Evolutionary conservation across 2,113 vertebrate species (phyloP).

Genomic region (Onychostruthus taczanowskii): DNA sequence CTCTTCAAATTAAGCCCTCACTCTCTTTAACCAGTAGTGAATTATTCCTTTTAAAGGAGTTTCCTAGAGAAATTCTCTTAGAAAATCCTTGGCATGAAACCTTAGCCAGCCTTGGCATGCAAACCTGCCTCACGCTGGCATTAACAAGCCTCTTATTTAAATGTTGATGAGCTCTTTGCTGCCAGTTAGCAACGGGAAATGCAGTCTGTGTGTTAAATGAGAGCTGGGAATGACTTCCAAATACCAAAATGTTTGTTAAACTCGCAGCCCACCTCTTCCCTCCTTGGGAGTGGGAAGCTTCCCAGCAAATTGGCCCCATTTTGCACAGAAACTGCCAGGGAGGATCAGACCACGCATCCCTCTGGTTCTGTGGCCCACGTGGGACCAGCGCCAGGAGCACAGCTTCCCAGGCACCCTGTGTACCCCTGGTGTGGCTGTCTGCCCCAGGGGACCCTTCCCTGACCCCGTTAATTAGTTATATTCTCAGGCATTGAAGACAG

Average conservation of each 20-base stretch:
- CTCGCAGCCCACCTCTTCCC: constrained; percentile 58
- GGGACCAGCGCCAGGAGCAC: not conserved
- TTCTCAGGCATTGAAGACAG: not conserved
- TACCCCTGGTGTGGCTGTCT: not conserved
- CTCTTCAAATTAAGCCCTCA: constrained; percentile 36
- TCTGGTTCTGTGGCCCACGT: not conserved
- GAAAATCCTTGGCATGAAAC: constrained; percentile 80
- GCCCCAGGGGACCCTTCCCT: not conserved
- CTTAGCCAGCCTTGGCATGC: constrained; percentile 78
- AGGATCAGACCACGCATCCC: constrained; percentile 25
- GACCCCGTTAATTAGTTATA: not conserved
- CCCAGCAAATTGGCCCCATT: constrained; percentile 46
- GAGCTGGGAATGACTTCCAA: constrained; percentile 69
- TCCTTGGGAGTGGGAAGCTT: constrained; percentile 45
- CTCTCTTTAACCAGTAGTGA: constrained; percentile 43
- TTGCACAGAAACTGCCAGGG: constrained; percentile 44
- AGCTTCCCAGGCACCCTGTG: not conserved
- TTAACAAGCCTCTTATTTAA: constrained; percentile 80
- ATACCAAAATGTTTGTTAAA: constrained; percentile 67
- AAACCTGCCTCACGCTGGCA: constrained; percentile 78
- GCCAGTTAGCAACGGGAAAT: constrained; percentile 80
- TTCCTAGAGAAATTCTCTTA: constrained; percentile 82
- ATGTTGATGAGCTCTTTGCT: constrained; percentile 78
- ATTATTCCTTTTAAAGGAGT: constrained; percentile 74
- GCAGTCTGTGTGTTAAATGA: constrained; percentile 78